phyloP scores from a whole-genome alignment of 1,140 invertebrate species.

The Panagrolaimus sp. region DNA sequence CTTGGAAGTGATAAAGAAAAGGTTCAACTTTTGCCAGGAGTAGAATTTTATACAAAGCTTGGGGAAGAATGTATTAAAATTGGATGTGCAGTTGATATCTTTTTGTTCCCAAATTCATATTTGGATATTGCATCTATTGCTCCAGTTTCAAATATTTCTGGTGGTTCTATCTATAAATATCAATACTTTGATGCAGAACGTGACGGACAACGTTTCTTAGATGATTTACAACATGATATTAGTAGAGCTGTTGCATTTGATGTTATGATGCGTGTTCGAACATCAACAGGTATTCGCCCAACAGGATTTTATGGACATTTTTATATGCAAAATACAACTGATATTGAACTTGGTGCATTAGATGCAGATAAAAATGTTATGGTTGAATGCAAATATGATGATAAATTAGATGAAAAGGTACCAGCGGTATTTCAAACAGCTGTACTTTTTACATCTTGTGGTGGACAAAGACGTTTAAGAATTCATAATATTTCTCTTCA shows the following conservation, averaged over 20 bases:
- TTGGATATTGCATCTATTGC: conserved; percentile 87
- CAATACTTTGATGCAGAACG: conserved; percentile 91
- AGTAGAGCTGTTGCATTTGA: conserved; percentile 78
- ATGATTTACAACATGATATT: conserved; percentile 76
- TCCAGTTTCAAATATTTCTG: conserved; percentile 82
- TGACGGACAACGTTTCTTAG: conserved; percentile 79
- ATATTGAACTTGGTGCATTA: conserved; percentile 85
- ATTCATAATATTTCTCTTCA: conserved; percentile 86
- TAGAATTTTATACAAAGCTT: conserved; percentile 79
- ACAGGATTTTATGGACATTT: conserved; percentile 95
- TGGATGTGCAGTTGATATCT: conserved; percentile 85
- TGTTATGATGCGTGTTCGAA: conserved; percentile 83
- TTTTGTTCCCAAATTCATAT: conserved; percentile 89
- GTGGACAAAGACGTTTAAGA: conserved; percentile 79
- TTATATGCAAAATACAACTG: conserved; percentile 94
- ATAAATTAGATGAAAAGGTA: conserved; percentile 86
- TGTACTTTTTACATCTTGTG: conserved; percentile 83
- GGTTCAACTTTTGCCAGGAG: conserved; percentile 67
- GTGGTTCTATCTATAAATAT: conserved; percentile 90
- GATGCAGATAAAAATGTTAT: conserved; percentile 78
- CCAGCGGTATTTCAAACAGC: conserved; percentile 84
- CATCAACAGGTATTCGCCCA: conserved; percentile 84
- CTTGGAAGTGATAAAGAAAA: conserved; percentile 87
- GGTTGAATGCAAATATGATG: conserved; percentile 96
- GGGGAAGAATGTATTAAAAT: conserved; percentile 80